Evolutionary conservation across 2,113 vertebrate genomes (phyloP), one percentile per base, ranked within the genome.

Genomic region (Chaenocephalus aceratus): DNA sequence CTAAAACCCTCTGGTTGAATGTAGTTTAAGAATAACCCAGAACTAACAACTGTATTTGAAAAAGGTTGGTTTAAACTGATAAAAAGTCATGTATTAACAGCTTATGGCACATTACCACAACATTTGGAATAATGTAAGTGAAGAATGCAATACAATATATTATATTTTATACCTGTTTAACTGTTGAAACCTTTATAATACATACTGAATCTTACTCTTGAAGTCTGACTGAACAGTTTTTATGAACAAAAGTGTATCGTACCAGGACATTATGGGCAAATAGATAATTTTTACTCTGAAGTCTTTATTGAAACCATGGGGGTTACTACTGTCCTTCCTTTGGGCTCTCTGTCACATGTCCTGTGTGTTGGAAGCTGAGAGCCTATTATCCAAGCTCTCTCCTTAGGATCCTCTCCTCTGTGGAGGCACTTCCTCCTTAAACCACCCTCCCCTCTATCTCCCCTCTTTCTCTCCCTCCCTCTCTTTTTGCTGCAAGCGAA

Each of bases 331-430:
- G 77, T 84, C 86, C 79, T 71, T 85, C 86, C 82, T 89, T 68
- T 80, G 75, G 88, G 85, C 75, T 69, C 75, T 66, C 36, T 44
- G 89, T 88, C 80, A 72, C 49, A 85, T 74, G 77, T 87, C 64
- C 87, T 85, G 60, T 57, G 82, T 67, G 82, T 16, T 30, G 23
- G 54, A 66, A 86, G 78, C 86, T 77, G 72, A 84, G 83, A 74
- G 86, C 80, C 83, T 90, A 93, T 93, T 92, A 94, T 91, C 89
- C n/a, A 0, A 49, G 44, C 44, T 77, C 79, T 84, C 66, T 88
- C 84, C 69, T 83, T 78, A 79, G 85, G 89, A 86, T 85, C 69
- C 54, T 78, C 72, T 78, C 85, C 89, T 90, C 85, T 85, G 65
- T 75, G 72, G 84, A 70, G 58, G 58, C 76, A n/a, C 80, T 75